Evolutionary conservation across 2,113 vertebrate genomes (phyloP).

Genomic region (Syrmaticus mikado): DNA sequence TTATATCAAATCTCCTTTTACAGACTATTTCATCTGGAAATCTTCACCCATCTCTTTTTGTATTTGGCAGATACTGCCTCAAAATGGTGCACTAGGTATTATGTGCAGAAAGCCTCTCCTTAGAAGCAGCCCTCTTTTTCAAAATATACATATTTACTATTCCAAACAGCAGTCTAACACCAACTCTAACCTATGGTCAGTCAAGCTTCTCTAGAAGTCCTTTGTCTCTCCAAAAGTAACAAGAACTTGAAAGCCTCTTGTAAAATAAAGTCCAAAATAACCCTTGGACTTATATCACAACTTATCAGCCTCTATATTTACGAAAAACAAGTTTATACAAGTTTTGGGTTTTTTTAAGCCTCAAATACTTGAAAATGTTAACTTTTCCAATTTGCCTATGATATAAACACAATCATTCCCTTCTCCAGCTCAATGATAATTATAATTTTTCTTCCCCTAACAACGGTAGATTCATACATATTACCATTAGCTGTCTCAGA

Average conservation of each 20-base stretch:
- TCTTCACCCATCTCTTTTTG: background rate
- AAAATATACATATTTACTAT: background rate
- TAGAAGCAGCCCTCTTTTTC: background rate
- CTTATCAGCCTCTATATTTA: background rate
- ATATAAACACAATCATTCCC: background rate
- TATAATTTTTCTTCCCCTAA: background rate
- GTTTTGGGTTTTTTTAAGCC: background rate
- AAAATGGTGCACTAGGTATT: background rate
- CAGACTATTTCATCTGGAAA: fast-evolving
- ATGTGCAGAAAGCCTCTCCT: background rate
- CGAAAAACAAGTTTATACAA: background rate
- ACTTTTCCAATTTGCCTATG: background rate
- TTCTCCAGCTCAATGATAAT: background rate
- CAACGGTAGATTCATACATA: background rate
- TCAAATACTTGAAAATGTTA: background rate
- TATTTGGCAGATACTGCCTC: background rate
- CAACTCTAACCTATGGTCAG: background rate
- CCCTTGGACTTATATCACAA: background rate
- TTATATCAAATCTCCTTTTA: background rate
- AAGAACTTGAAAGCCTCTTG: background rate
- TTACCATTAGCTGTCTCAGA: background rate
- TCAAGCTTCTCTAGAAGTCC: background rate
- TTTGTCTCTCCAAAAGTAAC: background rate
- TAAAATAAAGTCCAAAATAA: background rate
- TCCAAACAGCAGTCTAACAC: background rate